Evolutionary conservation across 1,140 invertebrate genomes (phyloP), one percentile per base, ranked within the genome.

Genomic region (Formica exsecta): DNA sequence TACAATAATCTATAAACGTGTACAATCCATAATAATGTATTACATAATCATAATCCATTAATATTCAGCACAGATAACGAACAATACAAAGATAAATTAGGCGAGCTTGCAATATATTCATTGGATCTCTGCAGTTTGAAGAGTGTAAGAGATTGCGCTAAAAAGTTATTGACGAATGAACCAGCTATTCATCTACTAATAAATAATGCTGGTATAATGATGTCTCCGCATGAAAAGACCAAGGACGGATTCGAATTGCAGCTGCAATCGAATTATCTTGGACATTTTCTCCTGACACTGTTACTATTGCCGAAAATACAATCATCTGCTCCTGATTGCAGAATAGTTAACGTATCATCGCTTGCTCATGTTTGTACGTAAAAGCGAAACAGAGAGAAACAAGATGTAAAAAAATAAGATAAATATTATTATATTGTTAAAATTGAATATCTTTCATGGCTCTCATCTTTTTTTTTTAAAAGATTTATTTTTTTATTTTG

Each of bases 281-380:
- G 98, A 0, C 98, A 98, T 92, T 99, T 98, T 92, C 95, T 98
- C 36, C 95, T 99, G 0, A 99, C 98, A 0, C 95, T 97, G 84
- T 93, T 99, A 19, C 93, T 99, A 0, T 89, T 99, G 74, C 96
- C 96, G 68, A 94, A 96, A 90, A 95, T 97, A 41, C 79, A 74
- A 51, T 66, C 75, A n/a, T 96, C 96, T 0, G 93, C 96, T 9
- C 96, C 97, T 1, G 96, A 95, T 88, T 95, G 96, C 71, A 95
- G 97, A 65, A 97, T 98, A 59, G 94, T 98, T n/a, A 97, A 96
- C 87, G 96, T 98, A 3, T 96, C 97, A 2, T 97, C 97, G 0
- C 0, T n/a, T 6, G 19, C 2, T 57, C 8, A 79, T 68, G 9
- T 68, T 13, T 41, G 76, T 79, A 66, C 0, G 62, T 79, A 51